Base-by-base conservation (phyloP, 2,797 vertebrate genomes). In the Oreochromis grahami region DNA sequence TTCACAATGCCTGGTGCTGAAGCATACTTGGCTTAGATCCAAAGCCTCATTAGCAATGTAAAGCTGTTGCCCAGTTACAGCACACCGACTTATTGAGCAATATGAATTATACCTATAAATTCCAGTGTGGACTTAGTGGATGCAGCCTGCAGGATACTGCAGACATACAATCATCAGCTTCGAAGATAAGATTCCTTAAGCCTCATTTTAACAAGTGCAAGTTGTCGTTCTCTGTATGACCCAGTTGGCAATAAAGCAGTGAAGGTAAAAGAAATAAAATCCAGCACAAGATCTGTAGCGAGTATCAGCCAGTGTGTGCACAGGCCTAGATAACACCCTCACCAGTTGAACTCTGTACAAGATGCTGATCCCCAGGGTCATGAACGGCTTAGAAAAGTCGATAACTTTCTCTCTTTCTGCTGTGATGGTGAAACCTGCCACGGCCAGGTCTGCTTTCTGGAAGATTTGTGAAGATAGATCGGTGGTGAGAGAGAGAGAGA, bases 281-380 rank as follows among this genome's bases (percentile, higher is more conserved):
- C 87, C 79, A 84, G 82, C 70, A 79, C 51, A 48, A 78, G 85
- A 85, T 85, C 78, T 82, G 79, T 74, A 12, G 82, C 12, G 13
- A 85, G 81, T 77, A 76, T 89, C 80, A 51, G n/a, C 65, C 65
- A 38, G 86, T 55, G 26, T 81, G 78, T 14, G 17, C 55, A 77
- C 77, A 78, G 68, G 72, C 84, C 50, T 15, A 50, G 77, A 90
- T 86, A 91, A 89, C 77, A 85, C 81, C 70, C 96, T 85, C 96
- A 99, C 98, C 97, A 98, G 96, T 81, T 99, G 98, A 87, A 98
- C 98, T 80, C 98, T 94, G 95, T 99, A 98, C 86, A 98, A 96
- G 94, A 99, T 99, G 96, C 98, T 98, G 96, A 99, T 99, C 55
- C 98, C 98, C 90, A 99, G 93, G 50, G 97, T 98, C 98, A 99